Evolutionary conservation across 2,113 vertebrate species (phyloP).

Genomic region (Stigmatopora nigra): DNA sequence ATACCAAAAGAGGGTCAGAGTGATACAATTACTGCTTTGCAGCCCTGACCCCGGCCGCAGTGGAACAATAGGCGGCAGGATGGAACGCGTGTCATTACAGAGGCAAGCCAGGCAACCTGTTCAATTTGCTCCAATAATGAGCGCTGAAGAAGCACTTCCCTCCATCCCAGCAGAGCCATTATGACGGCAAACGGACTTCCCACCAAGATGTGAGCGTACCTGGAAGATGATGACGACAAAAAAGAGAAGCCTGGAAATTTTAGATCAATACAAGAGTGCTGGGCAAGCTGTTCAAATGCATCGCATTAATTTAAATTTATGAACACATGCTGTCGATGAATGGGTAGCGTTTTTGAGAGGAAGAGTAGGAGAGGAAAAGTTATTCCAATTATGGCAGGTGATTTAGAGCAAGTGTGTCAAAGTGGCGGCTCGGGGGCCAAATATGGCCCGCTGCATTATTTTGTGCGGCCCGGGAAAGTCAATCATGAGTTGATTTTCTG

Average conservation of each 20-base stretch:
- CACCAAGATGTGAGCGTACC: constrained; percentile 52
- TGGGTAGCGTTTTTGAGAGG: neutral
- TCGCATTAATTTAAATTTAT: constrained; percentile 29
- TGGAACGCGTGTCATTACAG: constrained; percentile 58
- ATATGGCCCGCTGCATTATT: too few relatives aligned
- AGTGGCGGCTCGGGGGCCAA: too few relatives aligned
- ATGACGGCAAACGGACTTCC: constrained; percentile 36
- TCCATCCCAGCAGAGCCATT: constrained; percentile 79
- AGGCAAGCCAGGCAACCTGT: constrained; percentile 79
- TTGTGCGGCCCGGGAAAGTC: too few relatives aligned
- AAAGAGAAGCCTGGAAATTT: constrained; percentile 40
- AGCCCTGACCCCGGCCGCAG: constrained; percentile 51
- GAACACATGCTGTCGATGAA: neutral
- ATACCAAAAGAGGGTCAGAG: constrained; percentile 65
- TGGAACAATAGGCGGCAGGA: constrained; percentile 58
- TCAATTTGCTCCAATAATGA: constrained; percentile 92
- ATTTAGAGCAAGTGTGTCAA: too few relatives aligned
- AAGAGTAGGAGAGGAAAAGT: neutral
- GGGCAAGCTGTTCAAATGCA: constrained; percentile 28
- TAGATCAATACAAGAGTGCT: constrained; percentile 35
- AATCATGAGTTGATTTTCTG: too few relatives aligned
- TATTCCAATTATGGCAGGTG: too few relatives aligned
- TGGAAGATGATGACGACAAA: constrained; percentile 40
- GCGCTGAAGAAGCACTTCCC: constrained; percentile 80
- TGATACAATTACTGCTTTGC: constrained; percentile 64